Conservation (phyloP, 2,113 vertebrate species). For the Connochaetes taurinus region DNA sequence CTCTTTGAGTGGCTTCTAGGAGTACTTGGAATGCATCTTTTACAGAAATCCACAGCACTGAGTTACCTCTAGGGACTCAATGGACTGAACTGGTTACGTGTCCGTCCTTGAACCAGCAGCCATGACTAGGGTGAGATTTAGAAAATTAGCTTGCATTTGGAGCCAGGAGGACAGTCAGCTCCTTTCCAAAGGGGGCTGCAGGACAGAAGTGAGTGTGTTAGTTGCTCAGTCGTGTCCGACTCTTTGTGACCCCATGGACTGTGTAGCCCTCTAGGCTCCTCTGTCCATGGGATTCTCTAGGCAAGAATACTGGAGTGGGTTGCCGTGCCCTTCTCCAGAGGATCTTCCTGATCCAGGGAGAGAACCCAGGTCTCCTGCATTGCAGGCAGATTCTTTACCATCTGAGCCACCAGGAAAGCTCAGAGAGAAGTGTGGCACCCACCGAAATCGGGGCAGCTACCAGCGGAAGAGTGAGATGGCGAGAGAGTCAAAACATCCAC, state of each 20-base stretch:
- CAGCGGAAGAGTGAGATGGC: neutral
- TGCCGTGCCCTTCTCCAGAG: neutral
- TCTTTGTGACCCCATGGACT: neutral
- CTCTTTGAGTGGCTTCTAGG: neutral
- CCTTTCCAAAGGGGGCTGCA: neutral
- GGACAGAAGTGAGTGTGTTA: neutral
- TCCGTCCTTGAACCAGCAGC: neutral
- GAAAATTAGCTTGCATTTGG: neutral
- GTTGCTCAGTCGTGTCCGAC: fast-evolving
- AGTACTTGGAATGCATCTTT: neutral
- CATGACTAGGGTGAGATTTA: neutral
- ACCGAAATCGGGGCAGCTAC: neutral
- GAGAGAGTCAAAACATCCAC: neutral
- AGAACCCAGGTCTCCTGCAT: neutral
- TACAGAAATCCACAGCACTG: neutral
- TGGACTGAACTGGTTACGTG: neutral
- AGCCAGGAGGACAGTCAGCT: neutral
- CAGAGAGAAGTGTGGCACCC: neutral
- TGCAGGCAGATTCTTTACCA: neutral
- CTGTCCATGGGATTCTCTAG: neutral
- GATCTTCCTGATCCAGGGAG: neutral
- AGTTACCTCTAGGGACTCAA: neutral
- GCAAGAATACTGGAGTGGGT: neutral
- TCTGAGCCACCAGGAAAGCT: neutral
- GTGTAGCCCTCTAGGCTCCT: neutral